Evolutionary conservation across 2,888 invertebrate species (phyloP).

Genomic region (Rhorus exstirpatorius): DNA sequence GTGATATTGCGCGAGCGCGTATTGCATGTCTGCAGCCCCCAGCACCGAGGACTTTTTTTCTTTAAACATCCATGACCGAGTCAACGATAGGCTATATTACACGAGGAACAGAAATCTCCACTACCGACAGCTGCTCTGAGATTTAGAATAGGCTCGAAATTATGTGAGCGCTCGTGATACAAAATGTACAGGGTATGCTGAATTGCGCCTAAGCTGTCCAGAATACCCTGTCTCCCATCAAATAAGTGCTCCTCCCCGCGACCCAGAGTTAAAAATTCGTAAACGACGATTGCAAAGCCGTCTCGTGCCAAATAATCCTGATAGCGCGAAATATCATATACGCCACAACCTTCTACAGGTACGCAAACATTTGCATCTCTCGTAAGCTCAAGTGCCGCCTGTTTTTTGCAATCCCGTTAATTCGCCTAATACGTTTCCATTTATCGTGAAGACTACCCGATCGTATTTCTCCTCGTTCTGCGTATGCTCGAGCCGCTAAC

Average conservation of each 20-base stretch:
- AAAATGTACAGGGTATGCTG: slow-evolving; percentile 21
- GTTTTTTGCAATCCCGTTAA: too few relatives aligned
- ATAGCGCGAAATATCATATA: neutral
- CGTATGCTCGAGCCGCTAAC: too few relatives aligned
- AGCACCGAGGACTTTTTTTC: slow-evolving; percentile 22
- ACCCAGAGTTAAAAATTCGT: slow-evolving; percentile 21
- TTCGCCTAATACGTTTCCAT: too few relatives aligned
- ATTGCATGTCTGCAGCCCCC: neutral
- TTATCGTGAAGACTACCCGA: too few relatives aligned
- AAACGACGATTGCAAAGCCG: slow-evolving; percentile 60
- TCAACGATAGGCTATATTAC: neutral
- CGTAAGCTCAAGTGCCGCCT: too few relatives aligned
- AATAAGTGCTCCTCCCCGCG: slow-evolving; percentile 10
- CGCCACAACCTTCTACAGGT: too few relatives aligned
- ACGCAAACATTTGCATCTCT: too few relatives aligned
- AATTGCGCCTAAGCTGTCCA: neutral
- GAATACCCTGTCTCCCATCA: slow-evolving; percentile 3
- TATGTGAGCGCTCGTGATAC: slow-evolving; percentile 36
- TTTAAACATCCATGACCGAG: neutral
- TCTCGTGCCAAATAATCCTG: slow-evolving; percentile 12
- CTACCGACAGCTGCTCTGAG: slow-evolving; percentile 16
- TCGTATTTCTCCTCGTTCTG: too few relatives aligned
- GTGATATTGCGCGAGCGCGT: neutral
- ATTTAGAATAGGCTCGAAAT: slow-evolving; percentile 40
- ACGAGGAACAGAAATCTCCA: slow-evolving; percentile 21